phyloP scores from a whole-genome alignment of 2,113 vertebrate genomes.

The Psephotus haematonotus region DNA sequence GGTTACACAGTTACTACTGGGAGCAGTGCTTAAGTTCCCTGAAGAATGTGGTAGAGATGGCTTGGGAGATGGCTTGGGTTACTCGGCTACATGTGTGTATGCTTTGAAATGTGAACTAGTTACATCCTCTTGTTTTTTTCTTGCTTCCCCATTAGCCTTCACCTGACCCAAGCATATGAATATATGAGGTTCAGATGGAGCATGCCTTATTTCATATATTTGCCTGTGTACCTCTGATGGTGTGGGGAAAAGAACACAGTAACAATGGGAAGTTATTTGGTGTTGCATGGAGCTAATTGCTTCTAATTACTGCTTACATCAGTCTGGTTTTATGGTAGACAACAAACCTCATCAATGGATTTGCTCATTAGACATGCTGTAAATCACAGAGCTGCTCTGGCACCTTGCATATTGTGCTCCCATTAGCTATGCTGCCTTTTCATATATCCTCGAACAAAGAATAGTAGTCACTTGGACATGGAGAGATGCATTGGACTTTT shows the following conservation, averaged over 20 bases:
- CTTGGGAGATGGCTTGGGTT: neutral
- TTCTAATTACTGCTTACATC: conserved; percentile 92
- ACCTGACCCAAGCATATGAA: conserved; percentile 49
- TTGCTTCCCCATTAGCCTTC: neutral
- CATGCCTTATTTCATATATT: conserved; percentile 61
- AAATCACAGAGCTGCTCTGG: conserved; percentile 78
- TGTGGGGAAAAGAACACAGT: conserved; percentile 82
- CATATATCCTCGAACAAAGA: neutral
- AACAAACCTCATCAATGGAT: conserved; percentile 89
- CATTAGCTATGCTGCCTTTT: conserved; percentile 69
- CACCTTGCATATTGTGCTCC: conserved; percentile 75
- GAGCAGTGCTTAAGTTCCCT: neutral
- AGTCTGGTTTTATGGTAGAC: conserved; percentile 90
- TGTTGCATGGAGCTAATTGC: conserved; percentile 90
- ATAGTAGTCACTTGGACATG: neutral
- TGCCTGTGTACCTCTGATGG: conserved; percentile 80
- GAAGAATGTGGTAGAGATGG: neutral
- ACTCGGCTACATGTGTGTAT: neutral
- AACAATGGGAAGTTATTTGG: conserved; percentile 91
- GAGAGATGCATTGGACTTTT: neutral
- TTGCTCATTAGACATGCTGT: conserved; percentile 87
- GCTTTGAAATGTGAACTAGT: conserved; percentile 55
- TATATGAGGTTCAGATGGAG: conserved; percentile 83
- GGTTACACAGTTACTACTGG: fast-evolving
- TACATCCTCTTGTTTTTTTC: neutral